These are phyloP conservation scores for Conopomorpha cramerella DNA, from an alignment of 1,140 invertebrate species.

Conservation along the genomic window DNA sequence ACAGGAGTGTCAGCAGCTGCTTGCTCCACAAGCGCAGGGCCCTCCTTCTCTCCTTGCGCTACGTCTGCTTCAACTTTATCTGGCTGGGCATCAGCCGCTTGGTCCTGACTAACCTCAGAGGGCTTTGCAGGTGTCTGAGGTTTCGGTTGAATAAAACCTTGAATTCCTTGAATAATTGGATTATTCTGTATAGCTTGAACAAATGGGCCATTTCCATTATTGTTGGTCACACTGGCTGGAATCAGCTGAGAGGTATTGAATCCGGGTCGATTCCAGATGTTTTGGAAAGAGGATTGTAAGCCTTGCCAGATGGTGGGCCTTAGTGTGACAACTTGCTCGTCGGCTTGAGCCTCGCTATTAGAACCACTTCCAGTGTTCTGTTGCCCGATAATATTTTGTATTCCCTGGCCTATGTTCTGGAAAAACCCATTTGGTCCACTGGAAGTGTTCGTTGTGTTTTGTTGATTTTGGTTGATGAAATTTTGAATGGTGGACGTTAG, in stretches of 20 bases:
- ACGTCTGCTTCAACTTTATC: no score
- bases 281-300: neutral
- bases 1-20: neutral
- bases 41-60: no score
- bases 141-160: constrained; percentile 5
- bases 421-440: constrained; percentile 9
- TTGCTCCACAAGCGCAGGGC: neutral
- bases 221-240: neutral
- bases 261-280: neutral
- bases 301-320: neutral
- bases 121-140: no score
- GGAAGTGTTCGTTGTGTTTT: constrained; percentile 4
- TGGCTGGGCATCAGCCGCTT: neutral
- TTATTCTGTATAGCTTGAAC: constrained; percentile 9
- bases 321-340: no score
- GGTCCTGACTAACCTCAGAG: neutral
- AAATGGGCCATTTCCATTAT: constrained; percentile 3
- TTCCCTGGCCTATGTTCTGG: neutral
- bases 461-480: constrained; percentile 3
- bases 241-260: neutral
- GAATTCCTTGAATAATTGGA: constrained; percentile 6
- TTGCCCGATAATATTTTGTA: neutral
- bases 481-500: constrained; percentile 6
- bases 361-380: neutral
- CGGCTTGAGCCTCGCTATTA: neutral